phyloP scores from a whole-genome alignment of 2,888 invertebrate genomes.

The Graphium colonna region DNA sequence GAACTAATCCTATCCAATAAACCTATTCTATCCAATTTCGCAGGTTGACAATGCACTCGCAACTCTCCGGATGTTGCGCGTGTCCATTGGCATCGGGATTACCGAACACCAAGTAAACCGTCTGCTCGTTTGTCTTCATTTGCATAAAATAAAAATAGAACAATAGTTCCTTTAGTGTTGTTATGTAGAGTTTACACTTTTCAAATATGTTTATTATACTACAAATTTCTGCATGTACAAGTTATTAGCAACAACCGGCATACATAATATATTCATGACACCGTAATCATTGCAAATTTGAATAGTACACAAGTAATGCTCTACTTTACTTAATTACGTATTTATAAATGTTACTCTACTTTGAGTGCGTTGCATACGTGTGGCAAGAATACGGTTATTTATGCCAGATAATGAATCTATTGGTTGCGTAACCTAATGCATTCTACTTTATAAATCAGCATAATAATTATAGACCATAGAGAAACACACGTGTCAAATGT shows the following conservation, averaged over 20 bases:
- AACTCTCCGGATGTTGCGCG: no score
- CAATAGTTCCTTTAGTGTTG: no score
- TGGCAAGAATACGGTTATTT: constrained; percentile 14
- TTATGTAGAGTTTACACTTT: no score
- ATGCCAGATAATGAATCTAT: constrained; percentile 20
- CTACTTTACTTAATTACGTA: constrained; percentile 22
- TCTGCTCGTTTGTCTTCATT: no score
- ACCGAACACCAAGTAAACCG: no score
- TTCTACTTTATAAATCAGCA: background rate
- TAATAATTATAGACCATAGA: background rate
- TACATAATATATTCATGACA: constrained; percentile 5
- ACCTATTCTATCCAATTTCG: no score
- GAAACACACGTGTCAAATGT: background rate
- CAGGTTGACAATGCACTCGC: no score
- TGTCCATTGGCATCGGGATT: no score
- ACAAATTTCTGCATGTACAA: background rate
- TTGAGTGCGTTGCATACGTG: constrained; percentile 16
- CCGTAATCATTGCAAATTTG: constrained; percentile 16
- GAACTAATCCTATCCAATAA: no score
- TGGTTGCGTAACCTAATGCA: constrained; percentile 4
- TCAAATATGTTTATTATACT: background rate
- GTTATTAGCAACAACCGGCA: background rate
- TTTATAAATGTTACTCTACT: constrained; percentile 21
- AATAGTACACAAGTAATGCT: constrained; percentile 13
- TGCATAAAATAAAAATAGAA: no score